phyloP scores from a whole-genome alignment of 1,140 invertebrate genomes.

The Hestina assimilis region DNA sequence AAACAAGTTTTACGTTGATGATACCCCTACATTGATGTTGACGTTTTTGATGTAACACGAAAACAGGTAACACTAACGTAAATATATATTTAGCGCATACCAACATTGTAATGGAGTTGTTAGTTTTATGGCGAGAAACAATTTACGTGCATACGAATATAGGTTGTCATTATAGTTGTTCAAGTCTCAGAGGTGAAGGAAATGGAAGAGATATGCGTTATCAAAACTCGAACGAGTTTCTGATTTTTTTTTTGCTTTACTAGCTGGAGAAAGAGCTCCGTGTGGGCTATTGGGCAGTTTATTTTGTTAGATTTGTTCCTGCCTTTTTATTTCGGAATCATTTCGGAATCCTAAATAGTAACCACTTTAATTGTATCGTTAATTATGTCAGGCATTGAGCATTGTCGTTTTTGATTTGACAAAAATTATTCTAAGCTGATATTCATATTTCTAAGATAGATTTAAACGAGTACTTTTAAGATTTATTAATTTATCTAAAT shows the following conservation, averaged over 20 bases:
- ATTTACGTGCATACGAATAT: neutral
- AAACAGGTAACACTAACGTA: neutral
- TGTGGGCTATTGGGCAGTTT: too few species aligned
- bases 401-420: too few species aligned
- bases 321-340: too few species aligned
- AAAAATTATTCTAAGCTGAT: too few species aligned
- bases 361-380: too few species aligned
- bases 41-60: neutral
- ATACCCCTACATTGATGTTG: neutral
- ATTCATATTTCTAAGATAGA: too few species aligned
- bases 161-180: neutral
- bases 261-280: too few species aligned
- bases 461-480: too few species aligned
- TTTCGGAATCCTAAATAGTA: too few species aligned
- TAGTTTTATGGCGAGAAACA: neutral
- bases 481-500: too few species aligned
- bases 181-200: neutral
- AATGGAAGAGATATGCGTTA: neutral
- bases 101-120: neutral
- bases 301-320: too few species aligned
- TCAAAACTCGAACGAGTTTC: neutral
- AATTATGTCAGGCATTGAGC: too few species aligned
- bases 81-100: constrained; percentile 1
- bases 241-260: neutral
- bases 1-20: constrained; percentile 2